phyloP scores from a whole-genome alignment of 2,113 vertebrate genomes.

The Plecturocebus donacophilus region DNA sequence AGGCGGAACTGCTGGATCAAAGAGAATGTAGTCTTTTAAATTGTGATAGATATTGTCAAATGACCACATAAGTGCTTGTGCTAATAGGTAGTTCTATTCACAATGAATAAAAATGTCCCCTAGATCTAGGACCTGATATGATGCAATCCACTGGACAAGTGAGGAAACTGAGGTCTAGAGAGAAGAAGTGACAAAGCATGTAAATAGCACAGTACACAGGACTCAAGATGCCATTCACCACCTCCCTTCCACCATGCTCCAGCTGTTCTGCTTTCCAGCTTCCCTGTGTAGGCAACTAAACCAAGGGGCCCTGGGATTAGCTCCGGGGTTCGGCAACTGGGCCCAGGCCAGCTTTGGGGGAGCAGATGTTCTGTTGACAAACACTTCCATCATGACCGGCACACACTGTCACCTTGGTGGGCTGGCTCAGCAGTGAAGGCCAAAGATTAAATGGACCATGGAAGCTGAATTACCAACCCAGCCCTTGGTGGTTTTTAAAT shows the following conservation, averaged over 20 bases:
- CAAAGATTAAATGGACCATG: slow-evolving; percentile 55
- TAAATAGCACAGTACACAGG: background rate
- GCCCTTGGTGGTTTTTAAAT: slow-evolving; percentile 64
- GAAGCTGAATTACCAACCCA: slow-evolving; percentile 62
- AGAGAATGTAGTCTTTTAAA: background rate
- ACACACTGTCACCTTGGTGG: background rate
- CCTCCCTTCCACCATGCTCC: background rate
- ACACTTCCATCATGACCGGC: background rate
- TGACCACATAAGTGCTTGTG: background rate
- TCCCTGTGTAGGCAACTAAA: background rate
- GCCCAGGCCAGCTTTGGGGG: background rate
- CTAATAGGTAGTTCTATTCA: accelerated
- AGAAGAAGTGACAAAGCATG: background rate
- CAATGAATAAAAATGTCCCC: background rate
- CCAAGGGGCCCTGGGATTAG: background rate
- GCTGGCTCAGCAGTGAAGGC: background rate
- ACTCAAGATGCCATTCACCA: accelerated
- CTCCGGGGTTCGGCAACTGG: background rate
- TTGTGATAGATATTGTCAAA: no score
- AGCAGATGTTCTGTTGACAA: slow-evolving; percentile 35
- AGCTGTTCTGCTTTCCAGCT: background rate
- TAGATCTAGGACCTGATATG: background rate
- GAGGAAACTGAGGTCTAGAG: background rate
- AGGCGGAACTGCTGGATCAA: background rate
- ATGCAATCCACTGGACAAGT: background rate